Evolutionary conservation across 2,888 invertebrate species (phyloP).

Genomic region (Agrochola lychnidis): DNA sequence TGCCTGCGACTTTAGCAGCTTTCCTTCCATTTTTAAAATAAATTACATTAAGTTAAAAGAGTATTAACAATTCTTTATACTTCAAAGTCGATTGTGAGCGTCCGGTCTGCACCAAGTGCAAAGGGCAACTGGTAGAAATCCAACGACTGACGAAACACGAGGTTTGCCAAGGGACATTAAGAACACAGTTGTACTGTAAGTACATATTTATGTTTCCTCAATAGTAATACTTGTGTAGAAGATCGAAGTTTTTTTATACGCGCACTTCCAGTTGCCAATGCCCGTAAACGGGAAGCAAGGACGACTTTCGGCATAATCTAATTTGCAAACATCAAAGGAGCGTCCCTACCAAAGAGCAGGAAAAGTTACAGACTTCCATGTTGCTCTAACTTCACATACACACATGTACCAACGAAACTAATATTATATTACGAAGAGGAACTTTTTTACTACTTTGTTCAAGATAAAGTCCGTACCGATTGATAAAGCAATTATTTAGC

Average conservation of each 20-base stretch:
- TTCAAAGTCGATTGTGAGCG: too few species aligned
- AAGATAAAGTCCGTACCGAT: conserved; percentile 8
- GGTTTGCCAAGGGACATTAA: too few species aligned
- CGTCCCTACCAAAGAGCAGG: conserved; percentile 44
- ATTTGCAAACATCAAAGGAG: conserved; percentile 58
- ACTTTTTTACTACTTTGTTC: conserved; percentile 42
- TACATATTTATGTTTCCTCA: neutral
- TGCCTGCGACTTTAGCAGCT: too few species aligned
- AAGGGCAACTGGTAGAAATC: too few species aligned
- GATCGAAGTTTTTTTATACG: conserved; percentile 10
- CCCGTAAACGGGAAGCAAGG: conserved; percentile 14
- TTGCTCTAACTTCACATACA: conserved; percentile 36
- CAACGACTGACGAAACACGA: too few species aligned
- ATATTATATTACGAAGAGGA: conserved; percentile 34
- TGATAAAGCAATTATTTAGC: conserved; percentile 10
- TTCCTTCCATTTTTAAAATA: too few species aligned
- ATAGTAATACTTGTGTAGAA: neutral
- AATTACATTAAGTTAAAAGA: too few species aligned
- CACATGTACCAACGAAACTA: conserved; percentile 7
- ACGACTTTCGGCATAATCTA: conserved; percentile 52
- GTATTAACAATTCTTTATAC: too few species aligned
- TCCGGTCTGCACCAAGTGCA: too few species aligned
- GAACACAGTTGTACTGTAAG: too few species aligned
- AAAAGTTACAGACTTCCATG: conserved; percentile 45
- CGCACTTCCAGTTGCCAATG: conserved; percentile 1